Base-by-base conservation (phyloP, 2,113 vertebrate species). In the Erythrolamprus reginae region DNA sequence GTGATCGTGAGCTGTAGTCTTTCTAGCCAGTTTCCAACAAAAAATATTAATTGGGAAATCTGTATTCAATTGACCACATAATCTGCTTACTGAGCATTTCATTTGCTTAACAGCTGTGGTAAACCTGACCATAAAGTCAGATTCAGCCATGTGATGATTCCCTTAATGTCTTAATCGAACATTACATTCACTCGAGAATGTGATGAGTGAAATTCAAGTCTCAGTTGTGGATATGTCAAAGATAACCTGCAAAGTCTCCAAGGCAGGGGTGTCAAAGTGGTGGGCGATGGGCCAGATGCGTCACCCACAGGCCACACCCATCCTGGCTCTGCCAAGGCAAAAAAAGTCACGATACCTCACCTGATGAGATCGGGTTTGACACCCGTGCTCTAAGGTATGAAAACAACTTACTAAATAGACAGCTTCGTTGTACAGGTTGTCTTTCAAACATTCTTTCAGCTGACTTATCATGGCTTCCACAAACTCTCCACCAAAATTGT, bases 401-500 rank as follows among this genome's bases (percentile, higher is more conserved):
- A 90, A 47, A 2, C 0, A 82, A 95, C 97, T 96, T 96, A 99
- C 99, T 97, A 99, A 95, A 96, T 98, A 98, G 53, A 98, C 96
- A 0, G 99, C 99, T 96, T 99, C 99, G 0, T 96, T 97, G 93
- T 98, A 99, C 94, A 98, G 97, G 95, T 99, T 99, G 89, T 98
- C 97, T 97, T 99, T 99, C 87, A 99, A 93, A 0, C 98, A 98
- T 96, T 99, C 99, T 92, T 99, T 99, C 82, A 99, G 98, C 82
- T 99, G 98, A 90, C 99, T 97, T 96, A 99, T 98, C 99, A 99
- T 99, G 84, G 99, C 98, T 97, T 99, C 99, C 24, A 99, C 99
- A 95, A 99, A 99, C 95, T 99, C 99, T 82, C 99, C 99, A 3
- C 99, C 99, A 61, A 99, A 99, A 95, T 99, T 99, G 96, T 99